A percentile compares a stretch with the other conserved stretches of the same genome.
phyloP scores from a whole-genome alignment of 2,888 invertebrate species.

The Eristalinus sepulchralis region DNA sequence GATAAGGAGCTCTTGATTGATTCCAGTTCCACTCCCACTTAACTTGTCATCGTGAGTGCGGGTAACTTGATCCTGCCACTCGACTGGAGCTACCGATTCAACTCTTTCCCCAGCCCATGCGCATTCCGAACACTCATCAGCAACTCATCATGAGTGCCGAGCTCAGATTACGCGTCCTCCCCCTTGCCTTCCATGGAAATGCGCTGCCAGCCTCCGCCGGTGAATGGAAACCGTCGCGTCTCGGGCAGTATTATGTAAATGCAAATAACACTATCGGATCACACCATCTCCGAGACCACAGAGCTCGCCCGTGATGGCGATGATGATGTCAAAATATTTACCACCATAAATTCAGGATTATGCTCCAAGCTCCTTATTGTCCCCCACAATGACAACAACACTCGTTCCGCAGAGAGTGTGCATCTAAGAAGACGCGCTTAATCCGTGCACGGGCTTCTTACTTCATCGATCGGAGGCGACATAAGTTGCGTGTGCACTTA shows the following conservation, averaged over 20 bases:
- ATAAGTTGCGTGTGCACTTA: constrained; percentile 69
- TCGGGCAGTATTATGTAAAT: constrained; percentile 60
- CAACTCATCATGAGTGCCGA: constrained; percentile 48
- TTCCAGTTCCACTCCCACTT: constrained; percentile 59
- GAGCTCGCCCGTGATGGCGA: constrained; percentile 49
- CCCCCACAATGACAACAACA: constrained; percentile 18
- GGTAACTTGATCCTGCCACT: constrained; percentile 50
- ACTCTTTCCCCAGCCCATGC: constrained; percentile 43
- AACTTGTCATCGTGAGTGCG: constrained; percentile 48
- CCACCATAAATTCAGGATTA: constrained; percentile 71
- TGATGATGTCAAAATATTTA: constrained; percentile 72
- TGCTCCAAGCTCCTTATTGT: constrained; percentile 67
- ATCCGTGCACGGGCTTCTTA: constrained; percentile 47
- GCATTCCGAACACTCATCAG: constrained; percentile 41
- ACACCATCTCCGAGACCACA: constrained; percentile 64
- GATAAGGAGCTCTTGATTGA: constrained; percentile 46
- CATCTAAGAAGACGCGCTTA: constrained; percentile 64
- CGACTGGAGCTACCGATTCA: constrained; percentile 43
- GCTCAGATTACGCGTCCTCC: constrained; percentile 58
- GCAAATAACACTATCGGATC: constrained; percentile 67
- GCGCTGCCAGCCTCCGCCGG: neutral
- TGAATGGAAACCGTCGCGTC: constrained; percentile 9
- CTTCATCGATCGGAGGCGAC: constrained; percentile 59
- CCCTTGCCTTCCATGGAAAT: constrained; percentile 10
- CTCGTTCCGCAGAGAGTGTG: constrained; percentile 20